A percentile compares a stretch with the other conserved stretches of the same genome.
phyloP scores from a whole-genome alignment of 2,888 invertebrate genomes.

The Tineola bisselliella region DNA sequence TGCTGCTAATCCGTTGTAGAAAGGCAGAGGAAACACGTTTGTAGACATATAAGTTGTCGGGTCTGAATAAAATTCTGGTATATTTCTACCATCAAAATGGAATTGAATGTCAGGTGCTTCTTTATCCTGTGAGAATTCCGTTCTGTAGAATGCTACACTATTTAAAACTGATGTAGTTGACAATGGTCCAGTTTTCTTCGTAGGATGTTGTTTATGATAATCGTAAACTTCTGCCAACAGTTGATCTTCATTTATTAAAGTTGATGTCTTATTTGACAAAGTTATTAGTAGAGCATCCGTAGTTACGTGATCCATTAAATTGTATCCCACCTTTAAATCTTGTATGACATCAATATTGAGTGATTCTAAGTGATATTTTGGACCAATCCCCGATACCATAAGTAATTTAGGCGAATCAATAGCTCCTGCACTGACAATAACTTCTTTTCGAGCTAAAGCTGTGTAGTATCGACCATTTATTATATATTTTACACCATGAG shows the following conservation, averaged over 20 bases:
- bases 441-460: conserved; percentile 67
- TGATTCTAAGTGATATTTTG: conserved; percentile 57
- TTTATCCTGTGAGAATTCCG: conserved; percentile 49
- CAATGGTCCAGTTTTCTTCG: conserved; percentile 59
- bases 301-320: conserved; percentile 80
- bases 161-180: conserved; percentile 64
- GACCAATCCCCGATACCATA: conserved; percentile 75
- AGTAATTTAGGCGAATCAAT: conserved; percentile 72
- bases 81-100: conserved; percentile 69
- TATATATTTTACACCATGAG: conserved; percentile 47
- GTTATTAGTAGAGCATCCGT: conserved; percentile 59
- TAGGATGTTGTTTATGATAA: conserved; percentile 41
- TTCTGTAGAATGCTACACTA: conserved; percentile 70
- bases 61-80: conserved; percentile 67
- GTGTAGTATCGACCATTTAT: conserved; percentile 48
- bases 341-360: conserved; percentile 66
- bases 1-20: conserved; percentile 70
- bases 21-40: conserved; percentile 65
- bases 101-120: conserved; percentile 73
- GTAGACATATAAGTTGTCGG: conserved; percentile 59
- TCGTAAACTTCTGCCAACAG: conserved; percentile 47
- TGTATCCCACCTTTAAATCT: conserved; percentile 76
- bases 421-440: conserved; percentile 69
- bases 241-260: conserved; percentile 42
- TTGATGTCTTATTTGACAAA: conserved; percentile 65